Base-by-base conservation (phyloP, 2,113 vertebrate genomes). In the Neolamprologus sp. region DNA sequence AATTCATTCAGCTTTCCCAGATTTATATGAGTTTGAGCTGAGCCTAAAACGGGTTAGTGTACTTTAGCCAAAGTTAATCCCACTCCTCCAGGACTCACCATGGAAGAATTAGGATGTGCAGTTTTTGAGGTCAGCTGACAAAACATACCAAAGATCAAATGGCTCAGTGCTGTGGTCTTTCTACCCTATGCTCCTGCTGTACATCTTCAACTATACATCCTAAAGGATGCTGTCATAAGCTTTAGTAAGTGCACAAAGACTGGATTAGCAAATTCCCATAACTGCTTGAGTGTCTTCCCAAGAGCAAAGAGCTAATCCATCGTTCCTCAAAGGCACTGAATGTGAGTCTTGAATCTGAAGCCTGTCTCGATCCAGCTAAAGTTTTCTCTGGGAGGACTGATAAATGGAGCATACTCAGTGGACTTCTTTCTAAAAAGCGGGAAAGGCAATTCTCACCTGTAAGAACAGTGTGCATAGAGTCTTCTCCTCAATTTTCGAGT, bases 231-330 rank as follows among this genome's bases (percentile, higher is more conserved):
- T 75, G 71, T 19, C 71, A 47, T 75, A 75, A 75, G 42, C 71
- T 47, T 75, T 75, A 75, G 16, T 28, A 75, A 75, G 23, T 49
- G 42, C 71, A 49, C 71, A 75, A 47, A 75, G 23, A 47, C 71
- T 75, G 42, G 23, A 75, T 75, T 47, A 75, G 42, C 42, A 75
- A 49, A 75, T 75, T 75, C 71, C 71, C 71, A 31, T 75, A 75
- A 75, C 71, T 75, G 26, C 42, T 75, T 49, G 42, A 47, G 42
- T 12, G 71, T 75, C 23, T 4, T 75, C 71, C 23, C 42, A 28
- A 49, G 71, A 75, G 71, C 42, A 75, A 47, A 75, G 71, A 49
- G 16, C 71, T 75, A 75, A 75, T 75, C 71, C 42, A 28, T 47
- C 9, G 1, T 28, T 75, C 42, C 71, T 75, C 42, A 75, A 75